phyloP scores from a whole-genome alignment of 2,797 vertebrate species.

The Euthynnus affinis region DNA sequence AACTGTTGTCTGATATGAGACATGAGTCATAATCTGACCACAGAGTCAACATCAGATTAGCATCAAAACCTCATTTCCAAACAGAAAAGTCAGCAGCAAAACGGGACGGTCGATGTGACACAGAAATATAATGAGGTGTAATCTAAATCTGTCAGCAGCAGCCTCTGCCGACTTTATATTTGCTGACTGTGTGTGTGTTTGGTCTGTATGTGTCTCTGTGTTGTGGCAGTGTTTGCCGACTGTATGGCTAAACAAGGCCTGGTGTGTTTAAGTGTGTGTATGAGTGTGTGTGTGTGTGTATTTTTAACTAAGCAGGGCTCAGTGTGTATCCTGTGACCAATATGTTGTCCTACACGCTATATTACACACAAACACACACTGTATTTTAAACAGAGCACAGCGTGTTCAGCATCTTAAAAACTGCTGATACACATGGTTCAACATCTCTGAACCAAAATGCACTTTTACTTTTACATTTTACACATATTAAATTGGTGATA shows the following conservation, averaged over 20 bases:
- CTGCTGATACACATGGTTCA: too few species aligned
- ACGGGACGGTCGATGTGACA: slow-evolving; percentile 31
- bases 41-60: slow-evolving; percentile 30
- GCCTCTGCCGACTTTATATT: slow-evolving; percentile 37
- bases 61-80: slow-evolving; percentile 34
- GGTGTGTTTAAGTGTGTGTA: slow-evolving; percentile 4
- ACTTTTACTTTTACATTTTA: too few species aligned
- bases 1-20: not conserved
- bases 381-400: too few species aligned
- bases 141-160: slow-evolving; percentile 56
- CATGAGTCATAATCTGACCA: not conserved
- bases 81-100: slow-evolving; percentile 21
- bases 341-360: slow-evolving; percentile 12
- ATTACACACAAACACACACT: not conserved
- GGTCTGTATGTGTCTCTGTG: slow-evolving; percentile 28
- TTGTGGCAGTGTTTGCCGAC: slow-evolving; percentile 44
- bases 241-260: slow-evolving; percentile 55
- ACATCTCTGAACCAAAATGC: too few species aligned
- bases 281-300: slow-evolving; percentile 26
- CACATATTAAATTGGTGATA: too few species aligned
- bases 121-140: slow-evolving; percentile 62
- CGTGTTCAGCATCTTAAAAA: too few species aligned
- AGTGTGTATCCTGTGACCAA: slow-evolving; percentile 47
- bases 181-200: slow-evolving; percentile 18
- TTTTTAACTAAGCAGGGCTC: slow-evolving; percentile 38